A percentile compares a stretch with the other conserved stretches of the same genome.
phyloP scores from a whole-genome alignment of 2,888 invertebrate species.

The Tyria jacobaeae region DNA sequence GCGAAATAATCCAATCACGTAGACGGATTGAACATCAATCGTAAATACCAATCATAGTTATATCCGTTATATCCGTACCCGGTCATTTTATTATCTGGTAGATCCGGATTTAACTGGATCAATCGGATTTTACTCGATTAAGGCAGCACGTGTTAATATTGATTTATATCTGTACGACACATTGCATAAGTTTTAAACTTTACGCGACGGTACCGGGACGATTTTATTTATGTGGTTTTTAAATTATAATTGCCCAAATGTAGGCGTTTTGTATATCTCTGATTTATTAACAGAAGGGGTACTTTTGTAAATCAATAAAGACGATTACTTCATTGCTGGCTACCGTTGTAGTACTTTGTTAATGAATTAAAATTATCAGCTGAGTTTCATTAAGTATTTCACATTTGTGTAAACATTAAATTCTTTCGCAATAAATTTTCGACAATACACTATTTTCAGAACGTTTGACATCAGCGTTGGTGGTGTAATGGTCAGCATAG shows the following conservation, averaged over 20 bases:
- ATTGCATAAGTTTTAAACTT: constrained; percentile 2
- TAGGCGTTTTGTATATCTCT: too few relatives aligned
- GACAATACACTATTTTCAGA: not conserved
- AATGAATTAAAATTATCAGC: too few relatives aligned
- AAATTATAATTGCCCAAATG: too few relatives aligned
- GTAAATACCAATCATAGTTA: constrained; percentile 31
- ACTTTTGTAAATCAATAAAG: too few relatives aligned
- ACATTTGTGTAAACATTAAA: too few relatives aligned
- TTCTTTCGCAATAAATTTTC: too few relatives aligned
- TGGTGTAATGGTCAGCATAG: constrained; percentile 87
- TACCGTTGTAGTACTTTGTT: too few relatives aligned
- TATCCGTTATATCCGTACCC: constrained; percentile 22
- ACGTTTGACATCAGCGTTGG: constrained; percentile 70
- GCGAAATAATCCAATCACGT: constrained; percentile 32
- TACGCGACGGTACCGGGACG: constrained; percentile 3
- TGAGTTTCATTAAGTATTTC: too few relatives aligned
- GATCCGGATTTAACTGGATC: constrained; percentile 48
- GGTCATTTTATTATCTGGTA: constrained; percentile 47
- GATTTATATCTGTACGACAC: constrained; percentile 25
- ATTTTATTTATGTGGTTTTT: not conserved
- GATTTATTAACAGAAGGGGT: too few relatives aligned
- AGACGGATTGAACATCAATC: constrained; percentile 34
- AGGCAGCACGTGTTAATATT: constrained; percentile 48
- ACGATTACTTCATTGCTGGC: too few relatives aligned
- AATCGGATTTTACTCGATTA: constrained; percentile 46